These are phyloP conservation scores for Portunus trituberculatus DNA, from an alignment of 1,140 invertebrate species.

Conservation along the genomic window DNA sequence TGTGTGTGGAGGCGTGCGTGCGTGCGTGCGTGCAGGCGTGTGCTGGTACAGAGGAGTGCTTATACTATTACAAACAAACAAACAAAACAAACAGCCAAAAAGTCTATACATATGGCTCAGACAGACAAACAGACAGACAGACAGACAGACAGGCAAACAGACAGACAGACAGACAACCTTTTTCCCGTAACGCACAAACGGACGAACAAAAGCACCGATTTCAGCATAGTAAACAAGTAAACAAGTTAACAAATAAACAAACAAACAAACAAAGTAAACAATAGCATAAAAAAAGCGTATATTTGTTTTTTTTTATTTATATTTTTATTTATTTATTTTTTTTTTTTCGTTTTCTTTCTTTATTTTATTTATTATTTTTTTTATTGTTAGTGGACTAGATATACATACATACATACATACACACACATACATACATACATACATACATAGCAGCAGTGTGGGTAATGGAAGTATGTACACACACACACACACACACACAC, in stretches of 20 bases:
- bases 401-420: conserved; percentile 70
- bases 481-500: neutral
- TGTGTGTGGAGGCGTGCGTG: conserved; percentile 4
- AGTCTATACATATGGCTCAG: too few species aligned
- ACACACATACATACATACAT: conserved; percentile 61
- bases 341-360: neutral
- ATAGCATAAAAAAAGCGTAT: neutral
- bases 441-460: neutral
- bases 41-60: neutral
- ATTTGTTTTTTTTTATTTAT: neutral
- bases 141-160: neutral
- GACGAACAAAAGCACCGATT: neutral
- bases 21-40: neutral
- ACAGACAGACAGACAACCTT: neutral
- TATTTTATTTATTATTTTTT: neutral
- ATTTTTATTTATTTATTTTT: neutral
- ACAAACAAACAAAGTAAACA: conserved; percentile 24
- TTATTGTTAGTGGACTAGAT: conserved; percentile 38
- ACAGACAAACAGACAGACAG: too few species aligned
- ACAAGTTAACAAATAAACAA: neutral
- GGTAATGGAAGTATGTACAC: neutral
- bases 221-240: neutral
- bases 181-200: neutral
- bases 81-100: too few species aligned
- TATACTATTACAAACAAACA: neutral